phyloP scores from a whole-genome alignment of 1,140 invertebrate genomes.

The Brevipalpus yothersi region DNA sequence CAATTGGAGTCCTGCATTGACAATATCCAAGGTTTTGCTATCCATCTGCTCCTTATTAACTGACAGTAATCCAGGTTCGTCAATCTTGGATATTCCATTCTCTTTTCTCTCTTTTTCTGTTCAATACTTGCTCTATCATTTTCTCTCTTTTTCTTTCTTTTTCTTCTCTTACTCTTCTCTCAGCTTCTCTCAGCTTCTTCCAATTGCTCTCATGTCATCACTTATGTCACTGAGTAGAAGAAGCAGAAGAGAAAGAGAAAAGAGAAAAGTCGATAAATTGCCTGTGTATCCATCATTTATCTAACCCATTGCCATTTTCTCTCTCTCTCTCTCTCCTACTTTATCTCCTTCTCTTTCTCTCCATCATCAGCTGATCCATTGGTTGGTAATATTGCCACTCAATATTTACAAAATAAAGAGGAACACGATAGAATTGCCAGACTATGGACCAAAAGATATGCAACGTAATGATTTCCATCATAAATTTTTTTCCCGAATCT shows the following conservation, averaged over 20 bases:
- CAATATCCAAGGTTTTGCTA: slow-evolving; percentile 77
- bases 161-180: no score
- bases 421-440: slow-evolving; percentile 92
- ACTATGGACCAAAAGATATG: slow-evolving; percentile 93
- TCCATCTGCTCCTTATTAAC: slow-evolving; percentile 85
- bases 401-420: slow-evolving; percentile 87
- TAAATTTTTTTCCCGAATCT: neutral
- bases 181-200: no score
- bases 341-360: neutral
- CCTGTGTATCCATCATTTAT: neutral
- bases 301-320: neutral
- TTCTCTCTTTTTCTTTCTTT: neutral
- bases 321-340: neutral
- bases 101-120: slow-evolving; percentile 5
- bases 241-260: no score
- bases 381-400: slow-evolving; percentile 90
- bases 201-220: no score
- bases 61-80: slow-evolving; percentile 78
- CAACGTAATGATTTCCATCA: slow-evolving; percentile 39
- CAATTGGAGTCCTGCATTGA: slow-evolving; percentile 83
- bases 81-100: neutral
- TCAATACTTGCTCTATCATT: neutral
- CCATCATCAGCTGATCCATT: slow-evolving; percentile 53
- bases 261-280: no score
- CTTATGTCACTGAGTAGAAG: no score